Percentiles rank a stretch among this genome's conserved stretches.
Evolutionary conservation across 2,113 vertebrate genomes (phyloP).

Genomic region (Jaculus jaculus): DNA sequence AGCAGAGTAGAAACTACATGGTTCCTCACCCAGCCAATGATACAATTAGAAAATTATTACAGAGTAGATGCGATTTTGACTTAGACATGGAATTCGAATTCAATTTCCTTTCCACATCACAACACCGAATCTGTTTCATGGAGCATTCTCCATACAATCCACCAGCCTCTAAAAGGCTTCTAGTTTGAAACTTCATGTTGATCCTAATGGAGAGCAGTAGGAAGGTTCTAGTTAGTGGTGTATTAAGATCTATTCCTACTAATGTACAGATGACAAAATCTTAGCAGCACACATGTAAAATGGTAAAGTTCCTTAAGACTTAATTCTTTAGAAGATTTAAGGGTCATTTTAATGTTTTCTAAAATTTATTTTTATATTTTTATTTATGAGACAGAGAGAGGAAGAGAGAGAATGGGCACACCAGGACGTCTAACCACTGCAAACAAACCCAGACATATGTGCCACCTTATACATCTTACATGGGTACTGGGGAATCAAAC

Average conservation of each 20-base stretch:
- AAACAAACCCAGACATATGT: no score
- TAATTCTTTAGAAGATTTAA: not conserved
- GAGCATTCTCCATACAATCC: not conserved
- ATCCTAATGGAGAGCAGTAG: not conserved
- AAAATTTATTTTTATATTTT: no score
- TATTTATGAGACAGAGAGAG: no score
- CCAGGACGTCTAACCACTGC: no score
- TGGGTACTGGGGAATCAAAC: no score
- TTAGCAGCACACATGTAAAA: not conserved
- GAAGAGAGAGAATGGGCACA: no score
- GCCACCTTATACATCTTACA: no score
- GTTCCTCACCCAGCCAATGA: not conserved
- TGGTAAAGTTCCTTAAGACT: not conserved
- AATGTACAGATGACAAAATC: not conserved
- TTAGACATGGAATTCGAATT: not conserved
- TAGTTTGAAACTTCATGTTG: slow-evolving; percentile 1
- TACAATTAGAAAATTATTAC: not conserved
- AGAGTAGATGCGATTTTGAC: not conserved
- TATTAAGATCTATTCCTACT: not conserved
- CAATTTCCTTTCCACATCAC: not conserved
- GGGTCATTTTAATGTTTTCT: not conserved
- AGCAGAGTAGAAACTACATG: not conserved
- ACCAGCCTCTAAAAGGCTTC: not conserved
- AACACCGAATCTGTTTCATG: not conserved
- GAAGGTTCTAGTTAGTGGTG: not conserved